These are phyloP conservation scores for Chaetoderma sp. DNA, from an alignment of 2,888 invertebrate genomes.

Conservation along the genomic window DNA sequence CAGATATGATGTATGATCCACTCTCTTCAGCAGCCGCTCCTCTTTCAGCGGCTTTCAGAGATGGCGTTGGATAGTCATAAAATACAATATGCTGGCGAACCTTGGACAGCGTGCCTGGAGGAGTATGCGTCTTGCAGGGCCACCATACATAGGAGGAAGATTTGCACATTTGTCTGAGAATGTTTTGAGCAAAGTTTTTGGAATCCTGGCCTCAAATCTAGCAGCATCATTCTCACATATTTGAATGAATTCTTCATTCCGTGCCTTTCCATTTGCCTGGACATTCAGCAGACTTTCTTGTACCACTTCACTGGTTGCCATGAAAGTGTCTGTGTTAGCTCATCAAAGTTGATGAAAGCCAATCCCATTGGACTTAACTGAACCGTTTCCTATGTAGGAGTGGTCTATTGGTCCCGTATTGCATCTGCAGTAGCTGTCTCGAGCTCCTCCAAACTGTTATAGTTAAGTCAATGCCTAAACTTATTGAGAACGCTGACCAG, in stretches of 20 bases:
- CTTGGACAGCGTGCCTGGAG: not conserved
- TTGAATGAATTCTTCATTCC: constrained; percentile 14
- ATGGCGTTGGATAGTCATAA: constrained; percentile 11
- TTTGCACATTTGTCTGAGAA: constrained; percentile 16
- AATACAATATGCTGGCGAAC: constrained; percentile 6
- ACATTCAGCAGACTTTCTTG: constrained; percentile 12
- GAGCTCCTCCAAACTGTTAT: constrained; percentile 15
- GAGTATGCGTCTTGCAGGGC: constrained; percentile 1
- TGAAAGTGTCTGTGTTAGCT: constrained; percentile 13
- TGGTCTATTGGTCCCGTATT: not conserved
- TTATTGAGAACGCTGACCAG: constrained; percentile 19
- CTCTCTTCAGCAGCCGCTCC: too few relatives aligned
- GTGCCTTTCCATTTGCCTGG: constrained; percentile 15
- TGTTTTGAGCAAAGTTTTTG: constrained; percentile 2
- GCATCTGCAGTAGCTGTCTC: constrained; percentile 12
- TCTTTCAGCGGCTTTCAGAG: constrained; percentile 16
- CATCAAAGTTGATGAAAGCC: constrained; percentile 26
- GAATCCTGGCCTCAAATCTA: constrained; percentile 17
- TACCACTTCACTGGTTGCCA: not conserved
- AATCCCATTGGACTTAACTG: constrained; percentile 12
- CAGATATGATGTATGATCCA: too few relatives aligned
- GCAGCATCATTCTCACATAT: constrained; percentile 10
- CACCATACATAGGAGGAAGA: constrained; percentile 12
- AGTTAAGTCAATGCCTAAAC: constrained; percentile 19
- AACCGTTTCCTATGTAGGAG: constrained; percentile 3